Percentiles rank a stretch among this genome's conserved stretches.
Evolutionary conservation across 2,113 vertebrate species (phyloP).

Genomic region (Danionella cerebrum): DNA sequence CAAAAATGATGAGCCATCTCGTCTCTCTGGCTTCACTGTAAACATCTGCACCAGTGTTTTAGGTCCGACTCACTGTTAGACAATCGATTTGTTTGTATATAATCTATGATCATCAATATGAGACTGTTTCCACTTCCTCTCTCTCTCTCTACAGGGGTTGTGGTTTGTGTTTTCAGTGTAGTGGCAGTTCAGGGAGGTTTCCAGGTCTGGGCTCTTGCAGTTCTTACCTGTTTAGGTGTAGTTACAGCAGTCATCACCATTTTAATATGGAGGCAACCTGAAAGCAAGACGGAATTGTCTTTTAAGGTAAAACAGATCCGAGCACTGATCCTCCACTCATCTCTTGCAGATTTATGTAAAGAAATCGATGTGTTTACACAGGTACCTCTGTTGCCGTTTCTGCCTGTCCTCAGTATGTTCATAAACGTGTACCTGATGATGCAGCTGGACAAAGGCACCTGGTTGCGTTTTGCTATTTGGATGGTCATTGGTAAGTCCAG

Average conservation of each 20-base stretch:
- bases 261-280: conserved; percentile 82
- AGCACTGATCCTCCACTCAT: too few relatives aligned
- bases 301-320: conserved; percentile 76
- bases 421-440: conserved; percentile 96
- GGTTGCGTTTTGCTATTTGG: conserved; percentile 87
- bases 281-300: conserved; percentile 86
- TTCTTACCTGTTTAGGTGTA: conserved; percentile 45
- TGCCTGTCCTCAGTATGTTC: conserved; percentile 87
- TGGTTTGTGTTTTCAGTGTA: conserved; percentile 57
- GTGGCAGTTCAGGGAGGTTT: conserved; percentile 56
- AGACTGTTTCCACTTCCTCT: not conserved
- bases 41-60: conserved; percentile 72
- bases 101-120: not conserved
- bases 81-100: too few relatives aligned
- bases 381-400: conserved; percentile 83
- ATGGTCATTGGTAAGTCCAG: conserved; percentile 74
- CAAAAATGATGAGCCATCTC: conserved; percentile 72
- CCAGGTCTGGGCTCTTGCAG: conserved; percentile 52
- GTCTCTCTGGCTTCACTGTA: conserved; percentile 72
- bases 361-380: conserved; percentile 40
- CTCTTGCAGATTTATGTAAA: not conserved
- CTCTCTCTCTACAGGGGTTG: conserved; percentile 41
- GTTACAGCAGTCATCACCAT: conserved; percentile 55
- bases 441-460: conserved; percentile 83
- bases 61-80: conserved; percentile 62